phyloP scores from a whole-genome alignment of 2,888 invertebrate species.

The Helicoverpa assulta region DNA sequence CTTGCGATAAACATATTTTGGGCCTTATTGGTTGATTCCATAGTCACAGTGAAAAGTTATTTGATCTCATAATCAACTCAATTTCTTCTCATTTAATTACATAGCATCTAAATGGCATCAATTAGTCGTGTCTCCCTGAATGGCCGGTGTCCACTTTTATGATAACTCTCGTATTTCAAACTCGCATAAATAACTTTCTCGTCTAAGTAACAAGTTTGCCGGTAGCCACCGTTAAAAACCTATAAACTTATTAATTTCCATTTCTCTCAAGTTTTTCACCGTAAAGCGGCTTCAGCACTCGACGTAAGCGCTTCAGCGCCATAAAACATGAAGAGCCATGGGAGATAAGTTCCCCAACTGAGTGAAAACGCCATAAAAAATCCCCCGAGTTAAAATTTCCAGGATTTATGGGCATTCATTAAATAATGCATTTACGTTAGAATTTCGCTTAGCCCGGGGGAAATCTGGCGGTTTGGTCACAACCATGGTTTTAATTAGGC shows the following conservation, averaged over 20 bases:
- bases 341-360: conserved; percentile 56
- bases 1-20: too few relatives aligned
- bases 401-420: conserved; percentile 59
- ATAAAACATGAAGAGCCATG: conserved; percentile 58
- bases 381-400: conserved; percentile 47
- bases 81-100: neutral
- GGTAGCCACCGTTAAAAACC: conserved; percentile 45
- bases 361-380: conserved; percentile 62
- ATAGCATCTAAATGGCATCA: neutral
- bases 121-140: conserved; percentile 11
- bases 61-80: too few relatives aligned
- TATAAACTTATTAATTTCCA: conserved; percentile 56
- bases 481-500: conserved; percentile 58
- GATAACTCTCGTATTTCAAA: conserved; percentile 20
- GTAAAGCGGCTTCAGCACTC: conserved; percentile 51
- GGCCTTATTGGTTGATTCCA: too few relatives aligned
- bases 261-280: conserved; percentile 45
- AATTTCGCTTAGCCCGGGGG: conserved; percentile 49
- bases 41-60: too few relatives aligned
- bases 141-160: neutral
- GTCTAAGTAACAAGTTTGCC: conserved; percentile 48
- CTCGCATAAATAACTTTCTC: conserved; percentile 35
- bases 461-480: conserved; percentile 54
- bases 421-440: conserved; percentile 61
- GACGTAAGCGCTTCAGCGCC: conserved; percentile 41